These are phyloP conservation scores for Notarius lentiginosus DNA, from an alignment of 2,113 vertebrate genomes.

Conservation along the genomic window DNA sequence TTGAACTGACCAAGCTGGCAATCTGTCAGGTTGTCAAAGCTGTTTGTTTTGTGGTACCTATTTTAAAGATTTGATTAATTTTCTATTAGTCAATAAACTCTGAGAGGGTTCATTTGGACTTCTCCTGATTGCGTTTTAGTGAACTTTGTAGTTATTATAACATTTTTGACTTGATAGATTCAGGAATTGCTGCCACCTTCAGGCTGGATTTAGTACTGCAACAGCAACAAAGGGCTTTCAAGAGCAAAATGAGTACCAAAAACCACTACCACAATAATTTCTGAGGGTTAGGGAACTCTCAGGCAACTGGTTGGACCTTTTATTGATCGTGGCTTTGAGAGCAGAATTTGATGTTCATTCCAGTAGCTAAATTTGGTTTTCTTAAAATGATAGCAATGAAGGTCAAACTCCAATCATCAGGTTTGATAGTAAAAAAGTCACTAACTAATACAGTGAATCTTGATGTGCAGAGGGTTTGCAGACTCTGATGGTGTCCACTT, in stretches of 20 bases:
- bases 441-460: not conserved
- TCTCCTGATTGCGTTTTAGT: not conserved
- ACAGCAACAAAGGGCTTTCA: not conserved
- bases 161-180: not conserved
- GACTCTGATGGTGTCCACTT: not conserved
- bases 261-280: not conserved
- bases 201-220: not conserved
- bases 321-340: not conserved
- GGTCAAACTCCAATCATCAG: not conserved
- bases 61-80: not conserved
- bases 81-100: not conserved
- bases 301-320: not conserved
- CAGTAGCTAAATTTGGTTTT: not conserved
- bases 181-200: not conserved
- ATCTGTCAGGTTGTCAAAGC: not conserved
- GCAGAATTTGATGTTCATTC: not conserved
- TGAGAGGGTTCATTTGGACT: not conserved
- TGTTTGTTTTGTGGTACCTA: not conserved
- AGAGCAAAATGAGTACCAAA: too few species aligned
- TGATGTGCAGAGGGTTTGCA: not conserved
- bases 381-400: not conserved
- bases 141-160: not conserved
- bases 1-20: not conserved
- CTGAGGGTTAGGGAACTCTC: not conserved
- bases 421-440: too few species aligned